phyloP scores from a whole-genome alignment of 2,888 invertebrate genomes.

The Lycia hirtaria region DNA sequence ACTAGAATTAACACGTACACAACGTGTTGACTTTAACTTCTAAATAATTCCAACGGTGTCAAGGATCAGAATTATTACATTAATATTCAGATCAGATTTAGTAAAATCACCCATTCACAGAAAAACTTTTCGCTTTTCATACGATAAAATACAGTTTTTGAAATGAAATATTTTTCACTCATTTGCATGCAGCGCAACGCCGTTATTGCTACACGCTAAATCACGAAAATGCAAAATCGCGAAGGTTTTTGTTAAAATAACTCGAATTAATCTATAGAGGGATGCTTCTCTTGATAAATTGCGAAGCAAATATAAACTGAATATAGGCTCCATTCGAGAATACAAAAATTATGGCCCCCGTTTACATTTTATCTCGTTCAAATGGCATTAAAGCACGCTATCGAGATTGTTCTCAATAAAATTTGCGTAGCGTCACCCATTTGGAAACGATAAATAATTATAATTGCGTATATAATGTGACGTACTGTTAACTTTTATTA shows the following conservation, averaged over 20 bases:
- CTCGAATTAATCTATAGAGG: constrained; percentile 55
- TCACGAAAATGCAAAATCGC: constrained; percentile 58
- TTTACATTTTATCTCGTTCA: constrained; percentile 71
- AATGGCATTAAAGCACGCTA: constrained; percentile 70
- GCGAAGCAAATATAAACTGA: constrained; percentile 68
- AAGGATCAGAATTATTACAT: constrained; percentile 15
- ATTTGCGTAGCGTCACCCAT: constrained; percentile 67
- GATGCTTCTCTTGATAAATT: constrained; percentile 58
- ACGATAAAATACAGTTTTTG: constrained; percentile 40
- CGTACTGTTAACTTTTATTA: constrained; percentile 51
- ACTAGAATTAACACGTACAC: background rate
- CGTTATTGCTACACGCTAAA: constrained; percentile 49
- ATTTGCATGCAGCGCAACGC: constrained; percentile 47
- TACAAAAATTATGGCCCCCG: constrained; percentile 72
- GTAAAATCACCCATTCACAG: constrained; percentile 34
- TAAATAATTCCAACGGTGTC: constrained; percentile 6
- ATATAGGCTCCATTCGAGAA: constrained; percentile 71
- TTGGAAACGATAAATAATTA: constrained; percentile 76
- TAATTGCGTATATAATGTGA: constrained; percentile 74
- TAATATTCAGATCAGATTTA: constrained; percentile 31
- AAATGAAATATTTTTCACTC: constrained; percentile 40
- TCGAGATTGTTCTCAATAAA: constrained; percentile 79
- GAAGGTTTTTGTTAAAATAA: constrained; percentile 60
- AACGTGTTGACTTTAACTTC: constrained; percentile 7
- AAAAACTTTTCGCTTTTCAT: constrained; percentile 36